phyloP scores from a whole-genome alignment of 2,797 vertebrate genomes.

The Dromococcyx pavoninus region DNA sequence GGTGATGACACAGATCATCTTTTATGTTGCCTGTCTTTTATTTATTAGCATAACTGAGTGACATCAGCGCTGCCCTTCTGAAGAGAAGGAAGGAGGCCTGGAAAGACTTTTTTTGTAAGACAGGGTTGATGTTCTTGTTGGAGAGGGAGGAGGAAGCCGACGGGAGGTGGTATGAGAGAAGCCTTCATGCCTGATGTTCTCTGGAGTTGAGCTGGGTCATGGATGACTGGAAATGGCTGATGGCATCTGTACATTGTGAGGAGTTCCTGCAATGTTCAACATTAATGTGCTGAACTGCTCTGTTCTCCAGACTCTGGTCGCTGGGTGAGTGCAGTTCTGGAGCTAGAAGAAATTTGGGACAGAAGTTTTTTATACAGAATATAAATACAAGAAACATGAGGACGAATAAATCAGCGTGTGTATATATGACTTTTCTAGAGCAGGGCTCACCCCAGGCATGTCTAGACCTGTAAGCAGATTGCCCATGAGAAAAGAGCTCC shows the following conservation, averaged over 20 bases:
- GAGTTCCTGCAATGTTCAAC: background rate
- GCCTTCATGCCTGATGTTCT: accelerated
- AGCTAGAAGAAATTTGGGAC: background rate
- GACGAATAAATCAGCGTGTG: background rate
- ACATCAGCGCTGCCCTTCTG: accelerated
- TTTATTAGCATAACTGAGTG: background rate
- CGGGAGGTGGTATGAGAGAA: background rate
- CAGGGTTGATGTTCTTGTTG: background rate
- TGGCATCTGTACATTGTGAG: background rate
- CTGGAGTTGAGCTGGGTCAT: background rate
- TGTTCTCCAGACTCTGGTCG: accelerated
- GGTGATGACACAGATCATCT: background rate
- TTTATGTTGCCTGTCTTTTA: background rate
- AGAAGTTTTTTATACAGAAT: background rate
- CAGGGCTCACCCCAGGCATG: background rate
- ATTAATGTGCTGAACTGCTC: background rate
- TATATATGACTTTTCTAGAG: background rate
- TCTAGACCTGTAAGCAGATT: background rate
- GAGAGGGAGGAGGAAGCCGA: background rate
- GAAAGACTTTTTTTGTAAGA: background rate
- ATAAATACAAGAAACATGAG: background rate
- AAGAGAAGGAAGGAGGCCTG: background rate
- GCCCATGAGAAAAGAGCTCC: background rate
- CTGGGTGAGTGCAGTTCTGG: background rate
- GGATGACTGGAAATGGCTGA: background rate